Evolutionary conservation across 2,113 vertebrate species (phyloP).

Genomic region (Heptranchias perlo): DNA sequence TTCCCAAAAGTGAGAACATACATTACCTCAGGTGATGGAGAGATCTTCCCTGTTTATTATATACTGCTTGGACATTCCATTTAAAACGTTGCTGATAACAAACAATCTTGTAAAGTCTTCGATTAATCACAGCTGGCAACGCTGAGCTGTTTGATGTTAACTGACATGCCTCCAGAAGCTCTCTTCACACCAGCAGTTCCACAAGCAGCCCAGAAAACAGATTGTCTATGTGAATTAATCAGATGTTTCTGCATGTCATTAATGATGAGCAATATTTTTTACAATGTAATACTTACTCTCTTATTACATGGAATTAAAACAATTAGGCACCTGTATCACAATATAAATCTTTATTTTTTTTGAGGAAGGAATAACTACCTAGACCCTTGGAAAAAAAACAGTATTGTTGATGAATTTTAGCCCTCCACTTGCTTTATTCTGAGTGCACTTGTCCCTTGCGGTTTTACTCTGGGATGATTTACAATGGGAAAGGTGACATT

Average conservation of each 20-base stretch:
- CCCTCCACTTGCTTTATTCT: slow-evolving; percentile 55
- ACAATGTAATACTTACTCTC: slow-evolving; percentile 36
- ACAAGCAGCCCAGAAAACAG: slow-evolving; percentile 36
- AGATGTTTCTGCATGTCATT: slow-evolving; percentile 38
- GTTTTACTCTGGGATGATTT: slow-evolving; percentile 60
- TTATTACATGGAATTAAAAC: slow-evolving; percentile 36
- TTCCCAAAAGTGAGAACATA: slow-evolving; percentile 19
- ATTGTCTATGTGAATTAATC: slow-evolving; percentile 38
- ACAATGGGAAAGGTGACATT: slow-evolving; percentile 64
- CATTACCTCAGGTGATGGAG: slow-evolving; percentile 38
- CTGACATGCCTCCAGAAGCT: slow-evolving; percentile 37
- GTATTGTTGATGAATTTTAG: slow-evolving; percentile 56
- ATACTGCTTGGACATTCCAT: slow-evolving; percentile 36
- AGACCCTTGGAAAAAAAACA: slow-evolving; percentile 52
- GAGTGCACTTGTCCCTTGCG: slow-evolving; percentile 58
- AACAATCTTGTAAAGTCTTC: slow-evolving; percentile 39
- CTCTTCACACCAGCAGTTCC: slow-evolving; percentile 38
- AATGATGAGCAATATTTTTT: slow-evolving; percentile 38
- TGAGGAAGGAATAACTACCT: slow-evolving; percentile 47
- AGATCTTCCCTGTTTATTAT: slow-evolving; percentile 37
- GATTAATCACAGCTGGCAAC: slow-evolving; percentile 38
- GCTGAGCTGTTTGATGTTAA: slow-evolving; percentile 38
- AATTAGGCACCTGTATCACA: slow-evolving; percentile 5
- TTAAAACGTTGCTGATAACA: slow-evolving; percentile 37
- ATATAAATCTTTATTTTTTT: slow-evolving; percentile 31